phyloP scores from a whole-genome alignment of 2,797 vertebrate genomes.

The Tadarida brasiliensis region DNA sequence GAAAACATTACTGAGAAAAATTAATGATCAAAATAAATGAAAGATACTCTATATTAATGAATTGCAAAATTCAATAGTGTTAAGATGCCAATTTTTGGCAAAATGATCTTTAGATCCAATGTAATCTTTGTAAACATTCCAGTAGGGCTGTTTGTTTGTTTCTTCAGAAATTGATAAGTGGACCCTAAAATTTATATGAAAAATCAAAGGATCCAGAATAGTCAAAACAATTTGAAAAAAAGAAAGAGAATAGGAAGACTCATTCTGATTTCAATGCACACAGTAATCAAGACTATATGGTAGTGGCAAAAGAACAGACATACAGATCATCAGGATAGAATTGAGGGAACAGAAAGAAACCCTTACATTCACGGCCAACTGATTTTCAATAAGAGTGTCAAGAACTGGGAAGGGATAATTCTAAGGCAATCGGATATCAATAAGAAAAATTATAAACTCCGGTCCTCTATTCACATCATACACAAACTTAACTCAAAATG shows the following conservation, averaged over 20 bases:
- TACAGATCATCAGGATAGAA: not conserved
- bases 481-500: not conserved
- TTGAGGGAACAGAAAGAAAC: not conserved
- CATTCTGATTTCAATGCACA: not conserved
- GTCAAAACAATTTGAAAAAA: not conserved
- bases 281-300: not conserved
- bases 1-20: not conserved
- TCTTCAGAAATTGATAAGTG: not conserved
- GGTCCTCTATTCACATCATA: not conserved
- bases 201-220: not conserved
- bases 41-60: not conserved
- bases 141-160: not conserved
- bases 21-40: not conserved
- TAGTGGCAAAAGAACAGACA: not conserved
- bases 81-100: not conserved
- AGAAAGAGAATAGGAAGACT: not conserved
- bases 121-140: not conserved
- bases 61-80: not conserved
- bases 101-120: not conserved
- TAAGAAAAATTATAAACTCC: conserved; percentile 27
- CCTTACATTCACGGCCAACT: not conserved
- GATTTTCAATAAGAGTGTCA: not conserved
- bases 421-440: not conserved
- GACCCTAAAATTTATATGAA: not conserved
- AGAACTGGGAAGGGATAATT: not conserved